Percentiles rank a stretch among this genome's conserved stretches.
Conservation (phyloP, 2,888 invertebrate species). For the Danaus chrysippus region DNA sequence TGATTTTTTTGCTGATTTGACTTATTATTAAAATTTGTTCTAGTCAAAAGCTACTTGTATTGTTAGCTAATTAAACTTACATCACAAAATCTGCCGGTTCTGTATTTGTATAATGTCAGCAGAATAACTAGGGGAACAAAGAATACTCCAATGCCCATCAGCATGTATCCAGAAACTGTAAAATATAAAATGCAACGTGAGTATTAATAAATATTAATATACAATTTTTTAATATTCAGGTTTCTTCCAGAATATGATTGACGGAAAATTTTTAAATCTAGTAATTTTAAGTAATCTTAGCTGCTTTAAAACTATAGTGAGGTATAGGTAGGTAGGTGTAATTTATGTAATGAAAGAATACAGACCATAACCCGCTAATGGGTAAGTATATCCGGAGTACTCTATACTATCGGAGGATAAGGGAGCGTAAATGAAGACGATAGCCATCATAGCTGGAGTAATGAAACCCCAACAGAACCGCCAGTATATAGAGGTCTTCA, state of each 20-base stretch:
- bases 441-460: conserved; percentile 84
- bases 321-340: too few relatives aligned
- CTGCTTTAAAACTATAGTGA: too few relatives aligned
- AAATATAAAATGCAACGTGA: conserved; percentile 30
- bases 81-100: conserved; percentile 45
- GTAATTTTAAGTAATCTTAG: too few relatives aligned
- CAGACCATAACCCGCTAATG: conserved; percentile 81
- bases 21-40: too few relatives aligned
- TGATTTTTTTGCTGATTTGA: too few relatives aligned
- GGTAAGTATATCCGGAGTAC: conserved; percentile 80
- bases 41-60: too few relatives aligned
- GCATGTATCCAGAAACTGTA: conserved; percentile 61
- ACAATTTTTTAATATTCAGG: background rate
- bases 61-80: too few relatives aligned
- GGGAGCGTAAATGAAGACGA: conserved; percentile 86
- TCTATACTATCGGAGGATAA: conserved; percentile 78
- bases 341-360: conserved; percentile 17
- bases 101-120: conserved; percentile 45
- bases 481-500: conserved; percentile 85
- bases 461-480: conserved; percentile 87
- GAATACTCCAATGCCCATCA: conserved; percentile 53
- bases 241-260: too few relatives aligned
- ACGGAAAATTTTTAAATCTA: too few relatives aligned
- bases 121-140: conserved; percentile 56
- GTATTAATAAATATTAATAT: background rate